Evolutionary conservation across 2,113 vertebrate genomes (phyloP), one percentile per base, ranked within the genome.

Genomic region (Oenanthe oenanthe): DNA sequence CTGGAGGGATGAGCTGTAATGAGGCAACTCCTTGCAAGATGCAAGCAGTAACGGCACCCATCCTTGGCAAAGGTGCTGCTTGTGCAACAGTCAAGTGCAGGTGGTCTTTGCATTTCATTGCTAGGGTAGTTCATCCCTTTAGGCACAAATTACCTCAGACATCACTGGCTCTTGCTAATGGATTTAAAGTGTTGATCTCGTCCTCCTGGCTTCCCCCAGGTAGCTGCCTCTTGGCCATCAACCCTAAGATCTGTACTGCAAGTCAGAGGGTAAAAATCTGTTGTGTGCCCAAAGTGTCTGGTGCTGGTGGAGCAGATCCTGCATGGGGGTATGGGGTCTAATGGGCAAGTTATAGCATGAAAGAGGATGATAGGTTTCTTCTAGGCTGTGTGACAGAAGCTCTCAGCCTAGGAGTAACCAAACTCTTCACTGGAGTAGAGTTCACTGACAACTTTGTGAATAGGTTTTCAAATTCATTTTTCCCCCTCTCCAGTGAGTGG

Each of bases 271-370:
- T 61, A 22, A 12, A 78, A 47, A 70, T 62, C 13, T 21, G 3
- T 18, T 42, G 7, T 32, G 16, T 84, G 38, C 26, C 47, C 20
- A 6, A n/a, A 72, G 31, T 67, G 15, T 10, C 54, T 51, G 54
- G 45, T 0, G 0, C 21, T 54, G 28, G 31, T 47, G 36, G 17
- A 84, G 56, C 24, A 62, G 26, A 58, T 67, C 29, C 56, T 66
- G 3, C 0, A 0, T 66, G 57, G 43, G 3, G 68, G 57, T 9
- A 7, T 54, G 34, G 54, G 26, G 6, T 71, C 34, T 56, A 8
- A 22, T 58, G 56, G 38, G 25, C n/a, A 40, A 61, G 42, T 74
- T 38, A 12, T 0, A 17, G 42, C 50, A 24, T 32, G 34, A 53
- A 47, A 67, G 17, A 48, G 71, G 7, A 7, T 78, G n/a, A 14